Percentiles rank a stretch among this genome's conserved stretches.
phyloP scores from a whole-genome alignment of 2,113 vertebrate species.

The Pelodiscus sinensis region DNA sequence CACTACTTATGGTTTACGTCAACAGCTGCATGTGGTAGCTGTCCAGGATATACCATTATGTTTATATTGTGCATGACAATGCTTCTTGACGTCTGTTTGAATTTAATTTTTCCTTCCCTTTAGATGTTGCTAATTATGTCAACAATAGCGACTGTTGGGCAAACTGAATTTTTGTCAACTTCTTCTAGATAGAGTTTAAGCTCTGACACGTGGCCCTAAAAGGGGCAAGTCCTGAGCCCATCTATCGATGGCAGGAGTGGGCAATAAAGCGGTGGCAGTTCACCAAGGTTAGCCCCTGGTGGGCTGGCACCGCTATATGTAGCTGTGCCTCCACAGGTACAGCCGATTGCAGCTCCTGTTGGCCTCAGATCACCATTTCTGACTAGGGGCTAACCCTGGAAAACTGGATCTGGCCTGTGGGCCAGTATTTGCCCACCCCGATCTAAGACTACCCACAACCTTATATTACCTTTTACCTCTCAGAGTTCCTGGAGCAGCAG shows the following conservation, averaged over 20 bases:
- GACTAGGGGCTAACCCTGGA: no score
- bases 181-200: slow-evolving; percentile 27
- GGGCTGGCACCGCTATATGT: no score
- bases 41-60: slow-evolving; percentile 37
- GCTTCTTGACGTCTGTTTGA: slow-evolving; percentile 47
- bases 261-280: no score
- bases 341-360: no score
- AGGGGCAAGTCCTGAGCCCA: not conserved
- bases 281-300: no score
- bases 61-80: slow-evolving; percentile 3
- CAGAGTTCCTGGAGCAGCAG: not conserved
- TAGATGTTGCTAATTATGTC: slow-evolving; percentile 36
- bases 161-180: slow-evolving; percentile 13
- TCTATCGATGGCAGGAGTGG: not conserved
- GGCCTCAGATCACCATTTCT: no score
- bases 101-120: slow-evolving; percentile 57
- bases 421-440: no score
- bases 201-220: not conserved
- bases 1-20: slow-evolving; percentile 55
- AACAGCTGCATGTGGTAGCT: slow-evolving; percentile 49
- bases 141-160: slow-evolving; percentile 30
- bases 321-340: no score
- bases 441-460: slow-evolving; percentile 17
- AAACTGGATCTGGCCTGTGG: no score
- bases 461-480: not conserved